A percentile compares a stretch with the other conserved stretches of the same genome.
Evolutionary conservation across 2,797 vertebrate species (phyloP).

Genomic region (Sparidentex hasta): DNA sequence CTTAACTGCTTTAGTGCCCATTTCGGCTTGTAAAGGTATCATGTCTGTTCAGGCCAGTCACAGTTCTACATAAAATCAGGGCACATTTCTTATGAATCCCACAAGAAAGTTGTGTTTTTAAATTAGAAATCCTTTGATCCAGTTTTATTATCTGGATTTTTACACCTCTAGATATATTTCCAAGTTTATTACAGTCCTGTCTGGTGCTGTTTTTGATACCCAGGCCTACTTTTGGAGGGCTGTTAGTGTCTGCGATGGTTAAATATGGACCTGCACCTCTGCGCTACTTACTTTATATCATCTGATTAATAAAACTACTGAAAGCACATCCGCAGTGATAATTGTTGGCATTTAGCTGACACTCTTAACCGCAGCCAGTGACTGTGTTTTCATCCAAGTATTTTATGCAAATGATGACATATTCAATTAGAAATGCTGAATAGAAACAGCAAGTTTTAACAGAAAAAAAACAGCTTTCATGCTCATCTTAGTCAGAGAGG

Average conservation of each 20-base stretch:
- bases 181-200: conserved; percentile 25
- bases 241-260: conserved; percentile 26
- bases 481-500: conserved; percentile 28
- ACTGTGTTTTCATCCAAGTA: conserved; percentile 38
- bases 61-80: conserved; percentile 12
- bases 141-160: conserved; percentile 17
- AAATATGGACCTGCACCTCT: conserved; percentile 43
- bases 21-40: conserved; percentile 11
- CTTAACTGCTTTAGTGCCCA: background rate
- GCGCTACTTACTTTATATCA: conserved; percentile 20
- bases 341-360: conserved; percentile 58
- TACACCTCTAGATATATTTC: background rate
- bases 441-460: conserved; percentile 46
- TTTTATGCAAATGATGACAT: conserved; percentile 57
- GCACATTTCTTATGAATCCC: conserved; percentile 11
- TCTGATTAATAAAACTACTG: conserved; percentile 33
- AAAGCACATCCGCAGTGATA: conserved; percentile 29
- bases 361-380: conserved; percentile 36
- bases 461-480: conserved; percentile 22
- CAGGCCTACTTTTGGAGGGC: conserved; percentile 11
- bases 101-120: conserved; percentile 11
- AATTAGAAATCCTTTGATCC: conserved; percentile 27
- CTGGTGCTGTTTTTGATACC: conserved; percentile 6
- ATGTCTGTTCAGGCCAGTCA: conserved; percentile 2
- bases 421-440: conserved; percentile 49